These are phyloP conservation scores for Epistrophe grossulariae DNA, from an alignment of 2,888 invertebrate genomes.

Conservation along the genomic window DNA sequence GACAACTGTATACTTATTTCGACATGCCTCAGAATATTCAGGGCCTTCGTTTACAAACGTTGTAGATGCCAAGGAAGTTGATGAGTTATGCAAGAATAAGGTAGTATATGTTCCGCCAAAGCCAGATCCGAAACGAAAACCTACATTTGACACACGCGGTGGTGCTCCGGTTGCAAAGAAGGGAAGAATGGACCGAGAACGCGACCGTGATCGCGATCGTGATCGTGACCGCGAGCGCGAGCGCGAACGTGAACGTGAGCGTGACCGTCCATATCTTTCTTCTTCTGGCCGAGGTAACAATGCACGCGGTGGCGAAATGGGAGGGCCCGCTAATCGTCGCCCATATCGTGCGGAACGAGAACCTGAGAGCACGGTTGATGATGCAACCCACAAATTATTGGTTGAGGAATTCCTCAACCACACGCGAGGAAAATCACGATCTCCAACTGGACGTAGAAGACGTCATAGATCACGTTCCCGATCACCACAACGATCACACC, in stretches of 20 bases:
- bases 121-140: slow-evolving; percentile 70
- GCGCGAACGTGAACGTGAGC: slow-evolving; percentile 12
- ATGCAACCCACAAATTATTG: slow-evolving; percentile 81
- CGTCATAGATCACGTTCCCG: slow-evolving; percentile 76
- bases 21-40: slow-evolving; percentile 87
- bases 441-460: slow-evolving; percentile 52
- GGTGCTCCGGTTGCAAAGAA: slow-evolving; percentile 46
- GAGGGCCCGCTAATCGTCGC: slow-evolving; percentile 40
- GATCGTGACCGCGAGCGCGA: slow-evolving; percentile 5
- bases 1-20: slow-evolving; percentile 88
- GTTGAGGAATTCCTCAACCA: slow-evolving; percentile 81
- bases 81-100: slow-evolving; percentile 79
- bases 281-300: slow-evolving; percentile 32
- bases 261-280: not conserved
- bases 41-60: slow-evolving; percentile 86
- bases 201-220: not conserved
- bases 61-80: slow-evolving; percentile 83
- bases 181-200: slow-evolving; percentile 13
- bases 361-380: slow-evolving; percentile 77
- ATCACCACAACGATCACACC: slow-evolving; percentile 44
- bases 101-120: slow-evolving; percentile 63
- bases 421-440: slow-evolving; percentile 63
- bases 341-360: slow-evolving; percentile 33
- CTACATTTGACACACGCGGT: slow-evolving; percentile 71
- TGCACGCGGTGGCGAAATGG: slow-evolving; percentile 27